Evolutionary conservation across 2,797 vertebrate genomes (phyloP), one percentile per base, ranked within the genome.

Genomic region (Poeciliopsis paucimaculata): DNA sequence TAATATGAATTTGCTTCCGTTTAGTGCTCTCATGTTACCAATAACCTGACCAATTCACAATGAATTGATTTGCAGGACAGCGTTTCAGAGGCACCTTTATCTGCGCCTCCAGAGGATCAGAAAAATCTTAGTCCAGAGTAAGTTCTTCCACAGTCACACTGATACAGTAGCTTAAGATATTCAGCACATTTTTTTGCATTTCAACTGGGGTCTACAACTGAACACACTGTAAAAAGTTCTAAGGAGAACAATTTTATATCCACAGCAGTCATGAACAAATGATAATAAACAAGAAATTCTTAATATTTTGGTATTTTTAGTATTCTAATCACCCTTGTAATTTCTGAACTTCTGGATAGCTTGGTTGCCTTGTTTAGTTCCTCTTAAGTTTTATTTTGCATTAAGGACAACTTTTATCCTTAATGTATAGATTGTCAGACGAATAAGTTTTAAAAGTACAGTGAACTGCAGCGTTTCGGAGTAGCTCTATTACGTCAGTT

Each of bases 1-100:
- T 66, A n/a, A 45, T 26, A 12, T 70, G 6, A 45, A 28, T 71
- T 71, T 71, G 39, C 12, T 71, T 28, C 3, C 45, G 26, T 45
- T 7, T n/a, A n/a, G 11, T 41, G 1, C 12, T 3, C 11, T 70
- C 23, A 41, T 70, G 20, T 71, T 3, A 71, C 13, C 41, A 45
- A 28, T 71, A 71, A 71, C n/a, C 68, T 45, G 39, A 71, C 43
- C 68, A 45, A 16, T n/a, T 45, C 68, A 45, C 41, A n/a, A 71
- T 71, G 3, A 71, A 43, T 71, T 0, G 4, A 71, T 45, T 45
- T 71, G 41, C 28, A 71, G 68, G 68, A 71, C 68, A 9, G 41
- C 10, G 41, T 28, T 45, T 71, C 39, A 26, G 41, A 43, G 39
- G 41, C 68, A 8, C 5, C 26, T 45, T 20, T 15, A 3, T 28